Evolutionary conservation across 2,113 vertebrate genomes (phyloP).

Genomic region (Anolis sagrei): DNA sequence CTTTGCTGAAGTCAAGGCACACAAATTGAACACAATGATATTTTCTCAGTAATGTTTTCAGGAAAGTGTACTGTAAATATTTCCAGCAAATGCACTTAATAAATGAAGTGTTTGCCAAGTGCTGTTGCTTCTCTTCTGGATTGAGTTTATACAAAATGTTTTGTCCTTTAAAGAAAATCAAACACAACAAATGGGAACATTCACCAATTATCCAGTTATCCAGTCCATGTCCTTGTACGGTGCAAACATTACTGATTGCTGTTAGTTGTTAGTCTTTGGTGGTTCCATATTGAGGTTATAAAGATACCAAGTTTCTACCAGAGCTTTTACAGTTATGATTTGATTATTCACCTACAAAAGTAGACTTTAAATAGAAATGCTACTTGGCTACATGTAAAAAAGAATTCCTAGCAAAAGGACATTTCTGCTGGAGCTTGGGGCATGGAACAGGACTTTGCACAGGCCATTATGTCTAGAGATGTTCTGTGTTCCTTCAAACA

Average conservation of each 20-base stretch:
- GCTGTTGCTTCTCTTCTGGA: neutral
- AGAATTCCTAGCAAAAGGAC: neutral
- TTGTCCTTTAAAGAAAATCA: conserved; percentile 9
- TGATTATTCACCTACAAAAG: neutral
- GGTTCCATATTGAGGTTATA: neutral
- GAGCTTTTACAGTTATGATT: neutral
- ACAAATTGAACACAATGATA: conserved; percentile 50
- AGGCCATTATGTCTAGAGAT: too few species aligned
- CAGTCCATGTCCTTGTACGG: conserved; percentile 8
- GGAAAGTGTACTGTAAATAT: conserved; percentile 68
- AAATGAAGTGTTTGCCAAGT: conserved; percentile 65
- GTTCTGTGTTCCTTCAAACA: too few species aligned
- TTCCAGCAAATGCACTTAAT: conserved; percentile 72
- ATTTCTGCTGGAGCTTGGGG: neutral
- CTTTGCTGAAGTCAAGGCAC: conserved; percentile 52
- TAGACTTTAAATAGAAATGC: neutral
- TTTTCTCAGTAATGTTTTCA: conserved; percentile 64
- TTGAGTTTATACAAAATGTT: conserved; percentile 63
- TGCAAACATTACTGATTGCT: neutral
- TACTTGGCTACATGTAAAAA: neutral
- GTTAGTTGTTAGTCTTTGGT: neutral
- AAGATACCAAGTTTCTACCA: neutral
- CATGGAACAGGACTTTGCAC: too few species aligned
- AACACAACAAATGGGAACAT: conserved; percentile 32
- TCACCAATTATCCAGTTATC: conserved; percentile 43